A percentile compares a stretch with the other conserved stretches of the same genome.
Evolutionary conservation across 2,113 vertebrate species (phyloP).

Genomic region (Epinephelus fuscoguttatus): DNA sequence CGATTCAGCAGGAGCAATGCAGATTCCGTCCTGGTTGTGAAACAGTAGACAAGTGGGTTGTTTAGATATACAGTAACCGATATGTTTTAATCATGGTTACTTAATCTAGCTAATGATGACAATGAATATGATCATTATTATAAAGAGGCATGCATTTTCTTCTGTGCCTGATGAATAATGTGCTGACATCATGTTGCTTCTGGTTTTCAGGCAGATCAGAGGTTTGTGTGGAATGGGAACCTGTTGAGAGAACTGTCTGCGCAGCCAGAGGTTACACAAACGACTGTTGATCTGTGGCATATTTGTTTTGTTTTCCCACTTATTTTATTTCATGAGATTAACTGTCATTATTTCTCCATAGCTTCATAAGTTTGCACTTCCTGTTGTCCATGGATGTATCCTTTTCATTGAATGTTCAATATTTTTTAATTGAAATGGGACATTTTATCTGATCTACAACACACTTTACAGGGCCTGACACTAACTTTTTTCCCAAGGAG

Average conservation of each 20-base stretch:
- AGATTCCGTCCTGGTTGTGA: too few relatives aligned
- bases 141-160: neutral
- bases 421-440: neutral
- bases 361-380: slow-evolving; percentile 84
- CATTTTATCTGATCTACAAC: neutral
- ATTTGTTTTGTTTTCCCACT: neutral
- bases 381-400: slow-evolving; percentile 87
- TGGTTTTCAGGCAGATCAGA: slow-evolving; percentile 83
- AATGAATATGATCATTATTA: too few relatives aligned
- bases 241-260: slow-evolving; percentile 82
- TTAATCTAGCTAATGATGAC: neutral
- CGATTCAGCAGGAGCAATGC: too few relatives aligned
- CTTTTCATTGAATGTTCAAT: slow-evolving; percentile 46
- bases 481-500: too few relatives aligned
- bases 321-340: neutral
- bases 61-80: neutral
- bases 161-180: neutral
- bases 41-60: neutral
- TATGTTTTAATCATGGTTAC: neutral
- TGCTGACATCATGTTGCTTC: neutral
- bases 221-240: slow-evolving; percentile 86
- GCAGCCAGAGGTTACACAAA: slow-evolving; percentile 81
- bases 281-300: fast-evolving
- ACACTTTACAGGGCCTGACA: too few relatives aligned
- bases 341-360: slow-evolving; percentile 40